phyloP scores from a whole-genome alignment of 2,888 invertebrate genomes.

The Eristalinus aeneus region DNA sequence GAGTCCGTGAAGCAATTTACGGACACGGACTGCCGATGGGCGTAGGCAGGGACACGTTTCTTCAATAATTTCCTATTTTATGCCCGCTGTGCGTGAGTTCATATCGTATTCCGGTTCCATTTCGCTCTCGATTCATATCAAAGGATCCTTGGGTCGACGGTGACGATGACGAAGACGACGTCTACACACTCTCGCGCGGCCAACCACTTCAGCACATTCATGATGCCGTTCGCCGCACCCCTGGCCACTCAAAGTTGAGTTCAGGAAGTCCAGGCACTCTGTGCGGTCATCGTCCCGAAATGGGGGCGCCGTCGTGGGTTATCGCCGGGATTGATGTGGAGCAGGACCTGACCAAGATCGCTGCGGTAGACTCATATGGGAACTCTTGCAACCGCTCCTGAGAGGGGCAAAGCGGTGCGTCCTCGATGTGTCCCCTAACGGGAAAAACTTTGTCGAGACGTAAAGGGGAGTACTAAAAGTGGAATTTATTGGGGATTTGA shows the following conservation, averaged over 20 bases:
- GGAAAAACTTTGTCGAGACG: not conserved
- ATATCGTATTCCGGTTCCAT: slow-evolving; percentile 43
- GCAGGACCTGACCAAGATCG: slow-evolving; percentile 37
- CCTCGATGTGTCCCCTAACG: not conserved
- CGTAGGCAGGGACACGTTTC: slow-evolving; percentile 54
- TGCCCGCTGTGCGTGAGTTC: slow-evolving; percentile 50
- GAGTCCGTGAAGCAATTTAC: slow-evolving; percentile 60
- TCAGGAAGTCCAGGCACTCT: not conserved
- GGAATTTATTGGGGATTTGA: not conserved
- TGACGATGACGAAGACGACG: not conserved
- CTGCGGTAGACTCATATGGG: slow-evolving; percentile 12
- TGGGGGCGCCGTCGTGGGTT: not conserved
- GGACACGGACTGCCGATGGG: slow-evolving; percentile 50
- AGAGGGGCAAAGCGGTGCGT: not conserved
- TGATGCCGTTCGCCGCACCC: not conserved
- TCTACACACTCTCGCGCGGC: not conserved
- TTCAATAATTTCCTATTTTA: slow-evolving; percentile 46
- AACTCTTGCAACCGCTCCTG: slow-evolving; percentile 6
- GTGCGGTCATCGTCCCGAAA: not conserved
- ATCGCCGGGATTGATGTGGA: not conserved
- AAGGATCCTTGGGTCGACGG: slow-evolving; percentile 13
- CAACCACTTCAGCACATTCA: not conserved
- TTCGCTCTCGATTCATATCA: slow-evolving; percentile 16
- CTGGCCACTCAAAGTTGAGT: not conserved
- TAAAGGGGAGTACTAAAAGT: not conserved